These are phyloP conservation scores for Pyxicephalus adspersus DNA, from an alignment of 2,113 vertebrate genomes.

Conservation along the genomic window DNA sequence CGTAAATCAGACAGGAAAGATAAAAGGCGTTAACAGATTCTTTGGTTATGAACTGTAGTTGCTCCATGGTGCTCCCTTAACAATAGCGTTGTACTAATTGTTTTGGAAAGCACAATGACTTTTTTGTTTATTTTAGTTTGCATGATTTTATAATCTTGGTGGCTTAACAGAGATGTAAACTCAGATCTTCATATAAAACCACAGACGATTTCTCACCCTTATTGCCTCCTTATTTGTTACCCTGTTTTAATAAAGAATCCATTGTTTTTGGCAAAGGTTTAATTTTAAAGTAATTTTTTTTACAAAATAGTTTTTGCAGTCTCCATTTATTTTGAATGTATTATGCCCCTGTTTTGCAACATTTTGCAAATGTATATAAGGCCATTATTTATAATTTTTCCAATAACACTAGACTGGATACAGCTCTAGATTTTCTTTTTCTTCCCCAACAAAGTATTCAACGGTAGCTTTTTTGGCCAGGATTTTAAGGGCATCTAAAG, in stretches of 20 bases:
- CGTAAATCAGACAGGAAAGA: constrained; percentile 97
- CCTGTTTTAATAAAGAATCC: not conserved
- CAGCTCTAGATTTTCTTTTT: too few relatives aligned
- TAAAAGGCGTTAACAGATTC: constrained; percentile 89
- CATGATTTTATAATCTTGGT: constrained; percentile 81
- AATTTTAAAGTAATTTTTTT: not conserved
- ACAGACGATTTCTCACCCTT: constrained; percentile 71
- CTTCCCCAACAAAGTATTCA: too few relatives aligned
- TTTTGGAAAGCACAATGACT: constrained; percentile 78
- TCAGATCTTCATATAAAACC: constrained; percentile 76
- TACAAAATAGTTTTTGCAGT: not conserved
- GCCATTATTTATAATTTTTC: too few relatives aligned
- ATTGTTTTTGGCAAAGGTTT: not conserved
- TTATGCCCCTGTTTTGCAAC: too few relatives aligned
- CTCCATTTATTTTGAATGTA: not conserved
- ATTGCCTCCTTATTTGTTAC: constrained; percentile 72
- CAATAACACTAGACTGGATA: too few relatives aligned
- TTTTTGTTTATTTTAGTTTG: constrained; percentile 79
- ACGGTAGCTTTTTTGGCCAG: too few relatives aligned
- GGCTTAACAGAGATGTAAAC: constrained; percentile 79
- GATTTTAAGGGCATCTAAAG: too few relatives aligned
- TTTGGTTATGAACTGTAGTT: constrained; percentile 71
- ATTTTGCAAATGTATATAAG: too few relatives aligned
- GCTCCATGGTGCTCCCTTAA: constrained; percentile 81
- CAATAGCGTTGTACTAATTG: constrained; percentile 83